These are phyloP conservation scores for Nesidiocoris tenuis DNA, from an alignment of 2,888 invertebrate genomes.

Conservation along the genomic window DNA sequence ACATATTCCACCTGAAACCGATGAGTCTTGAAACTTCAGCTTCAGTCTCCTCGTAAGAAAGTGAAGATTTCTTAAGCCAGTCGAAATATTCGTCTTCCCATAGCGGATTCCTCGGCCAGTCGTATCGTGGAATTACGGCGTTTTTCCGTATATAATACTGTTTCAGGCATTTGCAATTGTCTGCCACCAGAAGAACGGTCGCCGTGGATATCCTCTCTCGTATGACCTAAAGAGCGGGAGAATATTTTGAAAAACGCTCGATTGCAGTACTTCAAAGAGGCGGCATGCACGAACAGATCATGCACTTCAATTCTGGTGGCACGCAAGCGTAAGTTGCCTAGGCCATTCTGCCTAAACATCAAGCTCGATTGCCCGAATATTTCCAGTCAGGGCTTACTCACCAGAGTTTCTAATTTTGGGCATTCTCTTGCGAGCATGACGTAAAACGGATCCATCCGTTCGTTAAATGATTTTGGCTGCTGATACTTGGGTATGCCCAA, in stretches of 20 bases:
- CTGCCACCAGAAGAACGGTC: constrained; percentile 70
- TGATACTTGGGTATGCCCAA: constrained; percentile 67
- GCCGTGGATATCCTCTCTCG: constrained; percentile 76
- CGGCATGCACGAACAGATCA: no score
- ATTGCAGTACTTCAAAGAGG: no score
- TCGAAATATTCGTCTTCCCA: constrained; percentile 61
- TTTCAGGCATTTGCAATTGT: constrained; percentile 63
- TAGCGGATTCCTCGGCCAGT: constrained; percentile 66
- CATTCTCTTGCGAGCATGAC: constrained; percentile 68
- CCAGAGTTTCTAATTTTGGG: constrained; percentile 66
- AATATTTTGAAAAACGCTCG: background rate
- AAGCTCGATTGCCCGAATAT: background rate
- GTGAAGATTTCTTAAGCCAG: constrained; percentile 65
- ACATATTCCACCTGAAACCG: constrained; percentile 67
- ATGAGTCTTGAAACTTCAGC: constrained; percentile 68
- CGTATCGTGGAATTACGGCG: constrained; percentile 67
- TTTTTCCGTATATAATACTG: constrained; percentile 68
- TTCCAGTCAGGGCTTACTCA: constrained; percentile 54
- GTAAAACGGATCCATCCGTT: constrained; percentile 68
- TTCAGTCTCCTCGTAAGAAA: constrained; percentile 66
- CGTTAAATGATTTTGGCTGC: constrained; percentile 66
- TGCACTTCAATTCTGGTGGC: no score
- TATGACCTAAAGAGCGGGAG: constrained; percentile 59
- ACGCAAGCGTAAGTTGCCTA: no score
- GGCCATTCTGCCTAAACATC: background rate